Percentiles rank a stretch among this genome's conserved stretches.
Evolutionary conservation across 2,797 vertebrate genomes (phyloP).

Genomic region (Ctenochaetus hawaiiensis): DNA sequence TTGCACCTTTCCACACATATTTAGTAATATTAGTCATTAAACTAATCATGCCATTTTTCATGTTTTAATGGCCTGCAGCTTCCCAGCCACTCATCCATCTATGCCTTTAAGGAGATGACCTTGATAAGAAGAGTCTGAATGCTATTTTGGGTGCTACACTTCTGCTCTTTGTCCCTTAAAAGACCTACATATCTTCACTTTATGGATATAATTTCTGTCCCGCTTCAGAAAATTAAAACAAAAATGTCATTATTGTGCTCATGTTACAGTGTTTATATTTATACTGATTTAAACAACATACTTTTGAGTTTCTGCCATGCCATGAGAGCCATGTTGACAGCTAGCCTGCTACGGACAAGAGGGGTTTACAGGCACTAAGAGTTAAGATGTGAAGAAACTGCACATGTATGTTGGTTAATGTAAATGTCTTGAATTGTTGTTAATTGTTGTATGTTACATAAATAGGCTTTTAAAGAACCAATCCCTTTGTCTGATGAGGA

Average conservation of each 20-base stretch:
- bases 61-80: not conserved
- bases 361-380: slow-evolving; percentile 41
- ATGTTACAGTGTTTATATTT: not conserved
- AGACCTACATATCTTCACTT: slow-evolving; percentile 22
- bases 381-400: slow-evolving; percentile 39
- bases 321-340: slow-evolving; percentile 32
- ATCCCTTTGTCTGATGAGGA: slow-evolving; percentile 33
- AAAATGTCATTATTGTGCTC: not conserved
- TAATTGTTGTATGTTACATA: slow-evolving; percentile 32
- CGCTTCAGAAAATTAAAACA: not conserved
- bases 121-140: slow-evolving; percentile 44
- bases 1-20: not conserved
- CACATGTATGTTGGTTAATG: slow-evolving; percentile 14
- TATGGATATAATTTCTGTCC: slow-evolving; percentile 14
- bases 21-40: not conserved
- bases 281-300: slow-evolving; percentile 2
- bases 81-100: slow-evolving; percentile 21
- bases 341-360: slow-evolving; percentile 33
- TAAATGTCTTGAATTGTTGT: slow-evolving; percentile 15
- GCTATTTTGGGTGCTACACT: slow-evolving; percentile 48
- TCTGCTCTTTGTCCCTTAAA: slow-evolving; percentile 46
- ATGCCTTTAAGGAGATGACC: slow-evolving; percentile 57
- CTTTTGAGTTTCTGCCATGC: slow-evolving; percentile 10
- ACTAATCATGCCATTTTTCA: not conserved
- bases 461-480: slow-evolving; percentile 45